Conservation (phyloP, 2,888 invertebrate species). For the Cosmorhoe ocellata region DNA sequence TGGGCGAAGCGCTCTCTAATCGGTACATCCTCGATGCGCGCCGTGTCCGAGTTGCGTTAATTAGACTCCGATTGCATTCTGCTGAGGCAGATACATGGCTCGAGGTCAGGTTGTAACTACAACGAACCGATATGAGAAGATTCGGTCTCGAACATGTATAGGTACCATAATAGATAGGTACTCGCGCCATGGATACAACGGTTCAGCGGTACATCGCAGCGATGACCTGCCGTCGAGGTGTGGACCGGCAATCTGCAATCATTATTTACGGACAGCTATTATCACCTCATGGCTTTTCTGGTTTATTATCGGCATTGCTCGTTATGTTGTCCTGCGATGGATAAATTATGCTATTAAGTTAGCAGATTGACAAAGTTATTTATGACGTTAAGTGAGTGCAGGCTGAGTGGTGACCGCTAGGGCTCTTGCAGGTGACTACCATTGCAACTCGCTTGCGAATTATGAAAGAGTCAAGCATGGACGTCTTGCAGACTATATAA, state of each 20-base stretch:
- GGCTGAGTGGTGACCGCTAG: slow-evolving; percentile 66
- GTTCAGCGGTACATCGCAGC: slow-evolving; percentile 37
- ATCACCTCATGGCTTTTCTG: slow-evolving; percentile 82
- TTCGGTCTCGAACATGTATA: slow-evolving; percentile 21
- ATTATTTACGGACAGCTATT: slow-evolving; percentile 81
- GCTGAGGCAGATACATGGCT: slow-evolving; percentile 53
- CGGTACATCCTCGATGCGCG: slow-evolving; percentile 70
- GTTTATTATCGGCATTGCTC: slow-evolving; percentile 80
- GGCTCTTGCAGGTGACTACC: slow-evolving; percentile 44
- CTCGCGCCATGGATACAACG: slow-evolving; percentile 7
- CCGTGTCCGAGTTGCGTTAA: slow-evolving; percentile 69
- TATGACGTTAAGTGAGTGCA: slow-evolving; percentile 76
- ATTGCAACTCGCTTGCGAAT: slow-evolving; percentile 28
- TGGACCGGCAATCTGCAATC: slow-evolving; percentile 78
- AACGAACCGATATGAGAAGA: slow-evolving; percentile 33
- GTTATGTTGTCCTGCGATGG: slow-evolving; percentile 80
- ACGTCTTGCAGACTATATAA: no score
- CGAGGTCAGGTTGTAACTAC: slow-evolving; percentile 53
- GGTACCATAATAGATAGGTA: background rate
- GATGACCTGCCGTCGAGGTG: slow-evolving; percentile 63
- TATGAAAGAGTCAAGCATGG: no score
- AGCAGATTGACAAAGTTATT: slow-evolving; percentile 82
- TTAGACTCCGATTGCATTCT: slow-evolving; percentile 73
- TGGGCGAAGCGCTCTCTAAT: slow-evolving; percentile 68
- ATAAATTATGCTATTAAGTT: slow-evolving; percentile 82